Evolutionary conservation across 2,797 vertebrate genomes (phyloP).

Genomic region (Arremon aurantiirostris): DNA sequence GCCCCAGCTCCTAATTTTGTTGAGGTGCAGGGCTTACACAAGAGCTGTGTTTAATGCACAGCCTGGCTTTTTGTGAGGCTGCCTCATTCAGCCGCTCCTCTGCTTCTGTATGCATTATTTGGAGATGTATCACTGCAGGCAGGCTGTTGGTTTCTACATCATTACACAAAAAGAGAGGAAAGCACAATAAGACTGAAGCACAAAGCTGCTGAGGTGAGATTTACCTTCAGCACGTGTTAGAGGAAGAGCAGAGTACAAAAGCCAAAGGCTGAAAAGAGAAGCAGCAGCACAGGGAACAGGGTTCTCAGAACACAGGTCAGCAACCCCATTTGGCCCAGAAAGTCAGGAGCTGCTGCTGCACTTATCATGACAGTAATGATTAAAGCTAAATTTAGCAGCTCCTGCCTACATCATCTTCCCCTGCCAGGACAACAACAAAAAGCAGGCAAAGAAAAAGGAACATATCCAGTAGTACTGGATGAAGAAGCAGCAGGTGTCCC

Average conservation of each 20-base stretch:
- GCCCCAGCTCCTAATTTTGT: not conserved
- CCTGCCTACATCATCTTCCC: not conserved
- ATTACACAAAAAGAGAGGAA: not conserved
- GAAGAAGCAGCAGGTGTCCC: not conserved
- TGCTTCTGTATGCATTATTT: not conserved
- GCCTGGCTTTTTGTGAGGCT: not conserved
- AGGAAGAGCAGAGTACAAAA: not conserved
- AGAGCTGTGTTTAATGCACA: not conserved
- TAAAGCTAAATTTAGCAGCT: constrained; percentile 17
- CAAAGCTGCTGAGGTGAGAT: not conserved
- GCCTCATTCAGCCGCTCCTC: not conserved
- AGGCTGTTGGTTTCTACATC: not conserved
- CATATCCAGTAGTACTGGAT: not conserved
- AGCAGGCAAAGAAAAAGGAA: not conserved
- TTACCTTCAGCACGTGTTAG: not conserved
- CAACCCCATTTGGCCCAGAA: not conserved
- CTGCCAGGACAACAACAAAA: not conserved
- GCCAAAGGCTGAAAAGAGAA: not conserved
- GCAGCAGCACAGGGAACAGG: not conserved
- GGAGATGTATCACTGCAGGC: not conserved
- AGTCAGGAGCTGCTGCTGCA: not conserved
- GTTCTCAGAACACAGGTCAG: not conserved
- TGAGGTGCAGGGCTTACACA: not conserved
- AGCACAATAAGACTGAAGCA: not conserved
- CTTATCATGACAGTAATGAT: not conserved